Evolutionary conservation across 1,140 invertebrate species (phyloP), one percentile per base, ranked within the genome.

Genomic region (Antheraea pernyi): DNA sequence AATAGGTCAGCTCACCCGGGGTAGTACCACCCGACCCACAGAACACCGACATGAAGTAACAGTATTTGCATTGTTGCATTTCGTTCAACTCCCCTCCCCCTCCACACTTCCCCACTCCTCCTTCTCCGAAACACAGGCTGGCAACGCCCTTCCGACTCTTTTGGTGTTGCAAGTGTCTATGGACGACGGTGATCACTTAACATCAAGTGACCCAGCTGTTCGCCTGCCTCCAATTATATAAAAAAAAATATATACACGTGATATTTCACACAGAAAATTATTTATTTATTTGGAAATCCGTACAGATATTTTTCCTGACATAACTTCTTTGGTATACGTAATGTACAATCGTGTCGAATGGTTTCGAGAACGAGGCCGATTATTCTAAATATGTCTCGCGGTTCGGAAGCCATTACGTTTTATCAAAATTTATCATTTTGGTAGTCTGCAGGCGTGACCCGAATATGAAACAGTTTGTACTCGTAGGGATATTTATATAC

Each of bases 361-460:
- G 42, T 39, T 46, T 65, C 39, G 6, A 13, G 63, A 65, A 19
- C 37, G 13, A 42, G 63, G 39, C 13, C 39, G 63, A 42, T 42
- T 65, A 42, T 65, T 65, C 30, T 42, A 42, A 65, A 46, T 65
- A 42, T 39, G 63, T 16, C 9, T 46, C 19, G 63, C 36, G 6
- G 63, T 42, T 39, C 39, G n/a, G 7, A 65, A 39, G 18, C 39
- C 63, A 19, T 65, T 65, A 18, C 36, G 36, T 46, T 65, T 46
- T 65, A 65, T 65, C 63, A 39, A 13, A 19, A 65, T 65, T 65
- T 65, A 65, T 65, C 39, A 13, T 39, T 19, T 37, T 65, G 36
- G 63, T 42, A 65, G 16, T 18, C n/a, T 65, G 60, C 60, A 61
- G 60, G 16, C 30, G 60, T 22, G 30, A n/a, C 60, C 30, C 19